Evolutionary conservation across 2,888 invertebrate species (phyloP).

Genomic region (Icerya purchasi): DNA sequence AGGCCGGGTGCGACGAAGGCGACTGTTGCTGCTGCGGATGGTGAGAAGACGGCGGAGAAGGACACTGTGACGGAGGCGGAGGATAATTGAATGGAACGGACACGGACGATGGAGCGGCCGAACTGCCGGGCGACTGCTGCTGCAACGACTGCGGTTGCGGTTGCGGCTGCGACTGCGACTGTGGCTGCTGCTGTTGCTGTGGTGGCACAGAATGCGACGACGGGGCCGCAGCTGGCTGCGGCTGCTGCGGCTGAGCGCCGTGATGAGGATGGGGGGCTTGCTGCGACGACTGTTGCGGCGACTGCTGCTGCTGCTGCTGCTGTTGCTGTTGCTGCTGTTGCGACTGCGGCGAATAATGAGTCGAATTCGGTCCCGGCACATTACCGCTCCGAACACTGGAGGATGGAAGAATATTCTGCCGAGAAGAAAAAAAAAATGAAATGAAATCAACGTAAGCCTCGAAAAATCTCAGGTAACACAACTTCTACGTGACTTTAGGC

Average conservation of each 20-base stretch:
- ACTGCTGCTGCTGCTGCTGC: conserved; percentile 3
- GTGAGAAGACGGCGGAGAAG: neutral
- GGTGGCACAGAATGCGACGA: neutral
- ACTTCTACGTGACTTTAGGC: no score
- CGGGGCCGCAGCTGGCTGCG: conserved; percentile 9
- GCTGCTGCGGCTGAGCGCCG: conserved; percentile 10
- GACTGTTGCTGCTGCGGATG: neutral
- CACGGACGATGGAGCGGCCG: neutral
- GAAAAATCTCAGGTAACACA: no score
- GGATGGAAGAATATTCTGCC: neutral
- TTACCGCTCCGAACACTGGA: neutral
- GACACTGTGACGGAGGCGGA: neutral
- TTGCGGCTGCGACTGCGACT: neutral
- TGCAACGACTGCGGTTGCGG: neutral
- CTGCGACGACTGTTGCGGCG: conserved; percentile 3
- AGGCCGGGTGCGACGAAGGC: neutral
- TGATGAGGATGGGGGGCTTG: no score
- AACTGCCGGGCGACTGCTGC: neutral
- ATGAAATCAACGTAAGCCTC: no score
- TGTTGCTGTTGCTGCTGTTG: conserved; percentile 13
- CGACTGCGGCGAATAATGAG: conserved; percentile 4
- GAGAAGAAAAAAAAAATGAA: no score
- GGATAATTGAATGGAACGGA: neutral
- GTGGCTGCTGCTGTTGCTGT: neutral
- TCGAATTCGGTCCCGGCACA: neutral